phyloP scores from a whole-genome alignment of 2,888 invertebrate genomes.

The Cyclophora albipunctata region DNA sequence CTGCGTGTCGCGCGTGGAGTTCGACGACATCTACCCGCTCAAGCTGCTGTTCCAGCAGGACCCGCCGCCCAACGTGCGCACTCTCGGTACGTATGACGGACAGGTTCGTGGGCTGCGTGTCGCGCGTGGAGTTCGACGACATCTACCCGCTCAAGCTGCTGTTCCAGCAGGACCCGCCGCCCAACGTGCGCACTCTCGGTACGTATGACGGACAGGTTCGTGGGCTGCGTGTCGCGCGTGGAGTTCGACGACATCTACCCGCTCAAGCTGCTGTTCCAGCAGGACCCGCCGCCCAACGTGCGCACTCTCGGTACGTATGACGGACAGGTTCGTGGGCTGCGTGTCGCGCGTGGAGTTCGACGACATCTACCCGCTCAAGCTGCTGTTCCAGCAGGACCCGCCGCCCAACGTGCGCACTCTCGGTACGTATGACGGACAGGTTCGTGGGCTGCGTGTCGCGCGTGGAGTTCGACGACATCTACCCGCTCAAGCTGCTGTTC shows the following conservation, averaged over 20 bases:
- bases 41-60: constrained; percentile 97
- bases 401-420: constrained; percentile 87
- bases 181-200: constrained; percentile 85
- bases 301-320: constrained; percentile 88
- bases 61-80: constrained; percentile 88
- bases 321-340: constrained; percentile 93
- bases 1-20: constrained; percentile 95
- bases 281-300: constrained; percentile 91
- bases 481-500: constrained; percentile 95
- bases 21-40: constrained; percentile 97
- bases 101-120: constrained; percentile 94
- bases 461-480: constrained; percentile 98
- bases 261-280: constrained; percentile 94
- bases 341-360: constrained; percentile 97
- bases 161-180: constrained; percentile 95
- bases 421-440: constrained; percentile 91
- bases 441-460: constrained; percentile 96
- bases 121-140: constrained; percentile 96
- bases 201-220: constrained; percentile 93
- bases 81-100: constrained; percentile 90
- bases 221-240: constrained; percentile 94
- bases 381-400: constrained; percentile 95
- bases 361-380: constrained; percentile 95
- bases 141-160: constrained; percentile 95
- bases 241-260: constrained; percentile 99